Evolutionary conservation across 1,140 invertebrate genomes (phyloP).

Genomic region (Zaprionus capensis): DNA sequence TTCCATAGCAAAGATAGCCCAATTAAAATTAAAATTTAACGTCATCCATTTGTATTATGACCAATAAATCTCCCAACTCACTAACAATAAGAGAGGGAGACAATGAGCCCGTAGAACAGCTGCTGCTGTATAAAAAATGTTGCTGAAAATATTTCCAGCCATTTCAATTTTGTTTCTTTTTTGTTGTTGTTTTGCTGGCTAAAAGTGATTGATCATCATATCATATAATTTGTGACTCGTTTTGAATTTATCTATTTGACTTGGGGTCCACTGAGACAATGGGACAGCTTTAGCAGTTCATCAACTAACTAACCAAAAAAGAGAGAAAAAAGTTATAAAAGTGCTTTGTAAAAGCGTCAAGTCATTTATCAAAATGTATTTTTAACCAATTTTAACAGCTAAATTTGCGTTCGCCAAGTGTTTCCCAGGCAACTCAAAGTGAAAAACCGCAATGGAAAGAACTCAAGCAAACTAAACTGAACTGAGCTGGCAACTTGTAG

Average conservation of each 20-base stretch:
- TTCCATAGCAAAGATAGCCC: background rate
- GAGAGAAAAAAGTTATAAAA: background rate
- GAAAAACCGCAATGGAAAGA: constrained; percentile 45
- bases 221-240: constrained; percentile 62
- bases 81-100: constrained; percentile 3
- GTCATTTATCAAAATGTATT: constrained; percentile 74
- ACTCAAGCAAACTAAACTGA: background rate
- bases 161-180: background rate
- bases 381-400: constrained; percentile 66
- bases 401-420: constrained; percentile 58
- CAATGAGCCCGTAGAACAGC: constrained; percentile 6
- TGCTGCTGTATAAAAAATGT: background rate
- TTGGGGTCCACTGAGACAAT: constrained; percentile 50
- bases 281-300: constrained; percentile 43
- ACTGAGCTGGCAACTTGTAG: constrained; percentile 28
- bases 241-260: constrained; percentile 68
- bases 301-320: constrained; percentile 27
- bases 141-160: constrained; percentile 5
- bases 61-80: constrained; percentile 30
- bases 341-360: constrained; percentile 41
- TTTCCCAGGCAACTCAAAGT: constrained; percentile 73
- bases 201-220: constrained; percentile 66
- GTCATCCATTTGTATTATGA: constrained; percentile 18
- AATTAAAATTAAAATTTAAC: constrained; percentile 27
- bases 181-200: background rate